phyloP scores from a whole-genome alignment of 1,140 invertebrate genomes.

The Achroia grisella region DNA sequence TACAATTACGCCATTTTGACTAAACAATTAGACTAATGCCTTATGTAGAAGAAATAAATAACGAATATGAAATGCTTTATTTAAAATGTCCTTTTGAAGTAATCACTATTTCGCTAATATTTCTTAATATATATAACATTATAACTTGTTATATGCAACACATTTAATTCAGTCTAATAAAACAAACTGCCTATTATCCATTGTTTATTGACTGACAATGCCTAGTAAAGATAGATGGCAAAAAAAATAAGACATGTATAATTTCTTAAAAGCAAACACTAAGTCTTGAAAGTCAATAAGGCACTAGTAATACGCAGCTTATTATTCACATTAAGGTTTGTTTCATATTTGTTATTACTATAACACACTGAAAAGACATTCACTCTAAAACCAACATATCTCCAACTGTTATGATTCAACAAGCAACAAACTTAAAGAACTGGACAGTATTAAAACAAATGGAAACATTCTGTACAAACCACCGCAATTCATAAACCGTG shows the following conservation, averaged over 20 bases:
- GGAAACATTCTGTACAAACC: conserved; percentile 49
- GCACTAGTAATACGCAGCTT: conserved; percentile 53
- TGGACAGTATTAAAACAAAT: conserved; percentile 51
- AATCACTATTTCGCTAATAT: conserved; percentile 51
- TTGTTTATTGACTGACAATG: conserved; percentile 53
- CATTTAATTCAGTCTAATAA: conserved; percentile 63
- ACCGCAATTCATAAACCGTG: conserved; percentile 20
- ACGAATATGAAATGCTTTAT: conserved; percentile 69
- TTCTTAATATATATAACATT: conserved; percentile 56
- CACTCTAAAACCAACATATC: conserved; percentile 30
- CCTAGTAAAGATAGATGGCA: conserved; percentile 11
- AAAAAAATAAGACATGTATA: background rate
- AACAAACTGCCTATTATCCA: conserved; percentile 43
- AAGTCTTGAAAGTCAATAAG: conserved; percentile 61
- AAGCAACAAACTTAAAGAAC: conserved; percentile 32
- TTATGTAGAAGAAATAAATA: conserved; percentile 69
- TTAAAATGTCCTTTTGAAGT: conserved; percentile 62
- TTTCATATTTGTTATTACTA: conserved; percentile 62
- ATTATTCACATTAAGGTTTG: conserved; percentile 25
- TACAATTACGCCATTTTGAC: conserved; percentile 64
- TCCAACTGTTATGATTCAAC: conserved; percentile 22
- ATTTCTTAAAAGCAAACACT: conserved; percentile 8
- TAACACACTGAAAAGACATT: conserved; percentile 35
- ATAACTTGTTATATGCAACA: conserved; percentile 55
- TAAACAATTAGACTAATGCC: conserved; percentile 67